Conservation (phyloP, 2,113 vertebrate species). For the Phyllopteryx taeniolatus region DNA sequence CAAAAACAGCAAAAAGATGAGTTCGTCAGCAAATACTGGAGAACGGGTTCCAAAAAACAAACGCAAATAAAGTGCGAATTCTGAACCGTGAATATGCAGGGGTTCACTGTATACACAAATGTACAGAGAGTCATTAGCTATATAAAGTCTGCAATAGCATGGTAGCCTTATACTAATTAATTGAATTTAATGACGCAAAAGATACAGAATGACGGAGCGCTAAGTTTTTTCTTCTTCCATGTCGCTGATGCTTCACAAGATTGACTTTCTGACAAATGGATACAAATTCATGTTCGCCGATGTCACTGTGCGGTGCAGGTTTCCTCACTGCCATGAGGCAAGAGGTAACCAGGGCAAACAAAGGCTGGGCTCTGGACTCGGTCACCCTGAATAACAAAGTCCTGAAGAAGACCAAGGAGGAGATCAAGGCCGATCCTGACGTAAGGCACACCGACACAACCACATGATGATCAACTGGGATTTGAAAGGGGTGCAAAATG, state of each 20-base stretch:
- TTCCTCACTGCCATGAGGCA: constrained; percentile 71
- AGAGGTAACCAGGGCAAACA: constrained; percentile 84
- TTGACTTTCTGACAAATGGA: background rate
- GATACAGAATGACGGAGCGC: too few species aligned
- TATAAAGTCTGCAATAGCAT: too few species aligned
- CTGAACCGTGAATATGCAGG: too few species aligned
- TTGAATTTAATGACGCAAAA: too few species aligned
- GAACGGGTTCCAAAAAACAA: too few species aligned
- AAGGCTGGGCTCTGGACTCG: constrained; percentile 78
- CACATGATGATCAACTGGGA: background rate
- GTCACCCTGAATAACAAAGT: constrained; percentile 82
- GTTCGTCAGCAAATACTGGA: too few species aligned
- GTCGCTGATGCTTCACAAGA: background rate
- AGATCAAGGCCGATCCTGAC: constrained; percentile 75
- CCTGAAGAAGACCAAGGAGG: constrained; percentile 81
- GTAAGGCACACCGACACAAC: constrained; percentile 38
- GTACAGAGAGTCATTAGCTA: too few species aligned
- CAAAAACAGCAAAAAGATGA: too few species aligned
- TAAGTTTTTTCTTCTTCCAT: background rate
- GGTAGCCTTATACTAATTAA: too few species aligned
- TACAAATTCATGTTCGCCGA: background rate
- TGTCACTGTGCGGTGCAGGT: constrained; percentile 18
- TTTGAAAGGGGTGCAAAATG: too few species aligned
- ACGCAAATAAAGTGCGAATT: too few species aligned
- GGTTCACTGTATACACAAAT: too few species aligned